These are phyloP conservation scores for Cathartes aura DNA, from an alignment of 2,113 vertebrate genomes.

Conservation along the genomic window DNA sequence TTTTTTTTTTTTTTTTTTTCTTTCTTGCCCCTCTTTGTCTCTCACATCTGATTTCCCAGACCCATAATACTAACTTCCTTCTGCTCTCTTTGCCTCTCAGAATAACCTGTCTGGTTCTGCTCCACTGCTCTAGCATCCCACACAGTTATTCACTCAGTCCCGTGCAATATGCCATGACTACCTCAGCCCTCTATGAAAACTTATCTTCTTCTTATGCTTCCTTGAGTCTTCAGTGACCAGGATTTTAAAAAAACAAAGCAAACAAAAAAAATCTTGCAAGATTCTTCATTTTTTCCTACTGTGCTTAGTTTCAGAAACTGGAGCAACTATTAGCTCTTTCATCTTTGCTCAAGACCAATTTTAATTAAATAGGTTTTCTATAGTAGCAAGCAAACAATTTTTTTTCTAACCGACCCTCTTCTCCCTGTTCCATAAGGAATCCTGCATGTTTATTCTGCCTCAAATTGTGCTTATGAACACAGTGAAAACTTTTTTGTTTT, in stretches of 20 bases:
- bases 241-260: background rate
- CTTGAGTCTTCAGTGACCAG: background rate
- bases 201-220: background rate
- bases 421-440: background rate
- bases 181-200: background rate
- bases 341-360: background rate
- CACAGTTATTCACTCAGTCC: background rate
- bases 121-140: background rate
- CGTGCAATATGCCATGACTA: background rate
- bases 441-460: background rate
- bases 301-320: background rate
- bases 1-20: background rate
- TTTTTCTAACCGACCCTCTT: background rate
- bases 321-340: background rate
- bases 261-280: background rate
- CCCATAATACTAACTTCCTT: background rate
- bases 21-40: background rate
- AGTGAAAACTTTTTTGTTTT: background rate
- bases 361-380: background rate
- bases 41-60: background rate
- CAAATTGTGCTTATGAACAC: background rate
- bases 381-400: background rate
- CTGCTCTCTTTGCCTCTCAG: background rate
- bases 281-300: background rate
- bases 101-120: background rate